Base-by-base conservation (phyloP, 2,797 vertebrate species). In the Botia kubotai region DNA sequence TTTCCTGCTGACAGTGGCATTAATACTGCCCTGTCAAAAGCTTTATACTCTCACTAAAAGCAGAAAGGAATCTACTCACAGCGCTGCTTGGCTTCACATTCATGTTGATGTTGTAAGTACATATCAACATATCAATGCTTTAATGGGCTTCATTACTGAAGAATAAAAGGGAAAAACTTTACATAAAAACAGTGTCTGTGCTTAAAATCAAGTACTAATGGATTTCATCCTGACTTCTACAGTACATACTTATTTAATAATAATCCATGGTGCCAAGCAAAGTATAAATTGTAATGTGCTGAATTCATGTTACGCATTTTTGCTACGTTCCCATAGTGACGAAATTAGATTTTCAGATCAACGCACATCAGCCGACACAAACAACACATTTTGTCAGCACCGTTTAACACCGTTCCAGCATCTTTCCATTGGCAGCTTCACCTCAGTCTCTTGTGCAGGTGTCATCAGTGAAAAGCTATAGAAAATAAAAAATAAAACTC, bases 321-420 rank as follows among this genome's bases (percentile, higher is more conserved):
- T 36, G 7, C 7, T 52, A 46, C 19, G 36, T 17, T 71, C 23
- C 46, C 77, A 23, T 3, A 50, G 55, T 36, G 57, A 77, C 62
- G n/a, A 79, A 63, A 72, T 72, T 23, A 63, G 77, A 72, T 46
- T 72, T 79, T 72, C 46, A 72, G 77, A 72, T 79, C 55, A 63
- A 63, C 63, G 57, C n/a, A 0, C 68, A 71, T 72, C 57, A 52
- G 63, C 68, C 39, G 46, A 72, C 67, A 63, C 77, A 72, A 68
- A 72, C 75, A 70, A 77, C 68, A 72, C 68, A 63, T 29, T 62
- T 63, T 72, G 77, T 72, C 77, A 79, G 77, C 46, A 39, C 7
- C 6, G n/a, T 72, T 79, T 53, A 79, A 63, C 26, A 26, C n/a
- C 26, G 23, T 66, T 57, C 33, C 23, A 62, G 63, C 46, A 14